Conservation (phyloP, 2,888 invertebrate species). For the Cheilosia soror region DNA sequence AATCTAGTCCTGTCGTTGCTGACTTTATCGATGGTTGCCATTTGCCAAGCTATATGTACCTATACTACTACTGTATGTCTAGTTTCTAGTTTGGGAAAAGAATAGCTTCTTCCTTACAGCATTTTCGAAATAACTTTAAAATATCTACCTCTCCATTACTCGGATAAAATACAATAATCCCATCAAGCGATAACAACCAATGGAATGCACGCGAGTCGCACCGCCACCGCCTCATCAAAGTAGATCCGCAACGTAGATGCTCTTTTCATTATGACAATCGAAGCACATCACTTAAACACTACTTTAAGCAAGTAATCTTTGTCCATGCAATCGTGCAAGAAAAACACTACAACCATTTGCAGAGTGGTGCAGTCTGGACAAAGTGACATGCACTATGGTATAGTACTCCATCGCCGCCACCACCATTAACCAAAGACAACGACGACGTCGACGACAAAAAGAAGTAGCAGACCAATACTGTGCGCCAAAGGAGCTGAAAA, state of each 20-base stretch:
- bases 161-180: not conserved
- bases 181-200: not conserved
- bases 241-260: slow-evolving; percentile 19
- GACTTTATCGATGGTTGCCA: no score
- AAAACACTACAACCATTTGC: slow-evolving; percentile 43
- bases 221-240: slow-evolving; percentile 20
- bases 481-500: slow-evolving; percentile 14
- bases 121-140: no score
- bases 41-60: no score
- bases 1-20: no score
- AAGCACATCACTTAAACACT: slow-evolving; percentile 65
- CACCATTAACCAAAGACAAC: slow-evolving; percentile 31
- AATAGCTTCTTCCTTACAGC: no score
- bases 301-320: slow-evolving; percentile 65
- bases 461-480: slow-evolving; percentile 56
- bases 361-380: slow-evolving; percentile 58
- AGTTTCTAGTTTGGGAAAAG: no score
- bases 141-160: not conserved
- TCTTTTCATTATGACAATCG: slow-evolving; percentile 62
- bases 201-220: not conserved
- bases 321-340: slow-evolving; percentile 55
- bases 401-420: slow-evolving; percentile 45
- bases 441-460: slow-evolving; percentile 45
- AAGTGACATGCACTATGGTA: slow-evolving; percentile 71
- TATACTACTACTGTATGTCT: no score